Percentiles rank a stretch among this genome's conserved stretches.
These are phyloP conservation scores for Drosophila gaucha DNA, from an alignment of 2,888 invertebrate species.

Conservation along the genomic window DNA sequence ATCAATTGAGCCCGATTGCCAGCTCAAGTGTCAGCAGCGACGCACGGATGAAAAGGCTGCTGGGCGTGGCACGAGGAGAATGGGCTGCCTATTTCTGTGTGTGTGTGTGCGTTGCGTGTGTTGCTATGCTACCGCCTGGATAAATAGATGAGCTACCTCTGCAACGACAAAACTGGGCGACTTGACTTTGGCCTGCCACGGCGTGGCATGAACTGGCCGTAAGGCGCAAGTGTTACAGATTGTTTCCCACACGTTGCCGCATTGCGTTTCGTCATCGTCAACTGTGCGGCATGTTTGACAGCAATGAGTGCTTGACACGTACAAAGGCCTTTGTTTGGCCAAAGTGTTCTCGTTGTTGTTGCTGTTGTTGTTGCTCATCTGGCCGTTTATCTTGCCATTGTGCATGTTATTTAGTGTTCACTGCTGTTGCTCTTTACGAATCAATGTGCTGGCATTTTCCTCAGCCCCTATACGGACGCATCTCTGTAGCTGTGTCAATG, in stretches of 20 bases:
- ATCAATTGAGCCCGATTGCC: conserved; percentile 77
- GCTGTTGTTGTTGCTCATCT: conserved; percentile 60
- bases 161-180: conserved; percentile 5
- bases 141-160: conserved; percentile 40
- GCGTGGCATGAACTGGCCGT: conserved; percentile 38
- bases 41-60: conserved; percentile 48
- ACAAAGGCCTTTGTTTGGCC: conserved; percentile 73
- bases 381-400: conserved; percentile 76
- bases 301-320: conserved; percentile 79
- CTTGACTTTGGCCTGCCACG: conserved; percentile 24
- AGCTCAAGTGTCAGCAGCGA: conserved; percentile 73
- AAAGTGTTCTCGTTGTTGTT: conserved; percentile 49
- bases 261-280: conserved; percentile 72
- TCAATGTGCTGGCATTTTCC: conserved; percentile 50
- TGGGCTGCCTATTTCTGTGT: background rate
- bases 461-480: conserved; percentile 34
- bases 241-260: conserved; percentile 71
- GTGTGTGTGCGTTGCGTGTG: background rate
- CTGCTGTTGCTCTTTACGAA: conserved; percentile 40
- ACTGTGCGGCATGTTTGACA: conserved; percentile 73
- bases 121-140: conserved; percentile 29
- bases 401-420: conserved; percentile 73
- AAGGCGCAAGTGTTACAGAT: conserved; percentile 70
- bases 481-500: conserved; percentile 33
- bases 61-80: conserved; percentile 44